phyloP scores from a whole-genome alignment of 2,113 vertebrate species.

The Sander vitreus region DNA sequence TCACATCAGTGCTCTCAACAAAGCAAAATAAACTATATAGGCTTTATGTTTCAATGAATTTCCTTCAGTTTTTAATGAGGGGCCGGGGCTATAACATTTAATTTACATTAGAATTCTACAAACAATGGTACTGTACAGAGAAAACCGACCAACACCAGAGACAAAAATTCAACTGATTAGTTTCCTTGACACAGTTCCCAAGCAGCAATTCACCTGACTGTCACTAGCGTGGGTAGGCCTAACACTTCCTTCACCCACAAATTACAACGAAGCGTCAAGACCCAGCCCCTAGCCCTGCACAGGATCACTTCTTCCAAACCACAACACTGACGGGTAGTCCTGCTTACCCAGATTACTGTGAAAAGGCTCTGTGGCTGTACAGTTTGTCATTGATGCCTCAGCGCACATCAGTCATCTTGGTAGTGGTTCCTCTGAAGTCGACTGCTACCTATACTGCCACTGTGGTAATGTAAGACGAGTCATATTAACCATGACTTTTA shows the following conservation, averaged over 20 bases:
- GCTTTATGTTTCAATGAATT: background rate
- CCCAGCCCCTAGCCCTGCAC: constrained; percentile 42
- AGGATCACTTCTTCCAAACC: constrained; percentile 77
- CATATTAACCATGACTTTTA: constrained; percentile 66
- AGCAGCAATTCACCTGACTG: constrained; percentile 43
- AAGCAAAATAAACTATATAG: background rate
- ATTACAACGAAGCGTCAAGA: constrained; percentile 72
- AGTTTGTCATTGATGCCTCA: constrained; percentile 71
- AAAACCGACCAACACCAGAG: background rate
- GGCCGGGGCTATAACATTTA: background rate
- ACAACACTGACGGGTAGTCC: constrained; percentile 75
- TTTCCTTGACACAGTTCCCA: constrained; percentile 53
- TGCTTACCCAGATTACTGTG: constrained; percentile 74
- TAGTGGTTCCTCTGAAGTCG: constrained; percentile 77
- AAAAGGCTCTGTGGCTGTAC: constrained; percentile 70
- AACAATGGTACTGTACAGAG: background rate
- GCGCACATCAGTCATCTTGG: constrained; percentile 69
- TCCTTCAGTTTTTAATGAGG: background rate
- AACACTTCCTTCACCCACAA: constrained; percentile 71
- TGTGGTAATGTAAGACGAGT: constrained; percentile 67
- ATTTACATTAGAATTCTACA: background rate
- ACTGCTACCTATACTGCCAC: constrained; percentile 44
- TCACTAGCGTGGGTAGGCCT: constrained; percentile 38
- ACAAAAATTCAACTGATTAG: background rate
- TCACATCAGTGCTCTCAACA: background rate